phyloP scores from a whole-genome alignment of 2,888 invertebrate species.

The Troides helena region DNA sequence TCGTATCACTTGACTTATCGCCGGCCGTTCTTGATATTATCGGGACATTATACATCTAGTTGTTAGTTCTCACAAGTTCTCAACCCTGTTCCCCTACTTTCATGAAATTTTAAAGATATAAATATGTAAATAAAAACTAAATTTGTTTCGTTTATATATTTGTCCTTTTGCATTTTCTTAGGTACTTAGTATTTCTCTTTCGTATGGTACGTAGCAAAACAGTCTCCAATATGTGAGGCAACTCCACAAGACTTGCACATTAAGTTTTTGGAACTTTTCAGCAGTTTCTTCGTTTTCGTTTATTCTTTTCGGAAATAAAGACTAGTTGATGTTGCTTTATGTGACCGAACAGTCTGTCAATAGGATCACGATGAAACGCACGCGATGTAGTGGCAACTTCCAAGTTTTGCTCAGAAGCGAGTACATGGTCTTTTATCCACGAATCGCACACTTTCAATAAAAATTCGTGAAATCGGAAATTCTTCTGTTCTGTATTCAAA shows the following conservation, averaged over 20 bases:
- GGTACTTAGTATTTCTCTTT: constrained; percentile 3
- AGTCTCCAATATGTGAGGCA: background rate
- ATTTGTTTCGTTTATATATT: constrained; percentile 1
- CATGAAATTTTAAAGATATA: background rate
- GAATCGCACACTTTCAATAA: constrained; percentile 2
- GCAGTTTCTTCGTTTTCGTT: background rate
- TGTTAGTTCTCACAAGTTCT: background rate
- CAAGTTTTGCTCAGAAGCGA: background rate
- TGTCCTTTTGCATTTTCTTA: background rate
- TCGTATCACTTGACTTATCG: too few relatives aligned
- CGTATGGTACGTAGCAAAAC: constrained; percentile 1
- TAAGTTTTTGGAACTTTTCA: background rate
- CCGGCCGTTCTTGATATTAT: too few relatives aligned
- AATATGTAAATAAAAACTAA: constrained; percentile 1
- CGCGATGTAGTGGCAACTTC: background rate
- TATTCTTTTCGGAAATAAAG: background rate
- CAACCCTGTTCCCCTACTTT: background rate
- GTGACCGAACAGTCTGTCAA: constrained; percentile 1
- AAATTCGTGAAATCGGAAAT: constrained; percentile 1
- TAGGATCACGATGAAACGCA: background rate
- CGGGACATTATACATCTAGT: too few relatives aligned
- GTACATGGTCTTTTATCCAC: constrained; percentile 3
- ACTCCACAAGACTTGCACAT: constrained; percentile 1
- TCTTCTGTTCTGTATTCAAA: constrained; percentile 4
- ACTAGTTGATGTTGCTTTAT: constrained; percentile 1